These are phyloP conservation scores for Patagioenas fasciata DNA, from an alignment of 2,113 vertebrate genomes.

Conservation along the genomic window DNA sequence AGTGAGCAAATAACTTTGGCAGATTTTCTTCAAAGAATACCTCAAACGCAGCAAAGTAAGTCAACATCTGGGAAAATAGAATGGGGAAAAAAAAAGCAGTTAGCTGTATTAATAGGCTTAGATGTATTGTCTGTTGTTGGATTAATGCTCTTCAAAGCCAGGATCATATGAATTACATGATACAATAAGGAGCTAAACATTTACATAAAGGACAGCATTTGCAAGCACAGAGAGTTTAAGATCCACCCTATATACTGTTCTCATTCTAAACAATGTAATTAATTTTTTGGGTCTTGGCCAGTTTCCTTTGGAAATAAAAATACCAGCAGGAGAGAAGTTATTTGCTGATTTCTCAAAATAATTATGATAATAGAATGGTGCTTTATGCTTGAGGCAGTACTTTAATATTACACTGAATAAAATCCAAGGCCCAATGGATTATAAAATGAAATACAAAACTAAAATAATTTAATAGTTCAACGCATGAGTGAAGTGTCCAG, in stretches of 20 bases:
- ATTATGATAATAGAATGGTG: not conserved
- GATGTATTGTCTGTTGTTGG: not conserved
- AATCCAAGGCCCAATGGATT: not conserved
- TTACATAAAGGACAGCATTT: not conserved
- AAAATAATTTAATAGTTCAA: not conserved
- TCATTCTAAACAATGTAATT: not conserved
- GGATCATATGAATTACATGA: not conserved
- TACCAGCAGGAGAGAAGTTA: not conserved
- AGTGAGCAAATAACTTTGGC: slow-evolving; percentile 96
- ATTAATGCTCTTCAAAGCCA: not conserved
- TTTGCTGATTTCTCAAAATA: slow-evolving; percentile 5
- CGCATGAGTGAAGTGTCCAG: not conserved
- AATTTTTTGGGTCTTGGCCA: not conserved
- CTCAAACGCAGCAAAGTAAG: slow-evolving; percentile 95
- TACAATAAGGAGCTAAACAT: not conserved
- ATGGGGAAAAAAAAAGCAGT: not conserved
- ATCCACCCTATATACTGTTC: not conserved
- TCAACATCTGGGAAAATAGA: slow-evolving; percentile 87
- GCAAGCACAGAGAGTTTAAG: not conserved
- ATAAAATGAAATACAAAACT: not conserved
- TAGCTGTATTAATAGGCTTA: not conserved
- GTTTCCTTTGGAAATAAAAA: slow-evolving; percentile 12
- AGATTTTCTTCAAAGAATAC: slow-evolving; percentile 98
- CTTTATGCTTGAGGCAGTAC: slow-evolving; percentile 2
- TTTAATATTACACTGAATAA: not conserved